Base-by-base conservation (phyloP, 2,113 vertebrate species). In the Bubalus kerabau region DNA sequence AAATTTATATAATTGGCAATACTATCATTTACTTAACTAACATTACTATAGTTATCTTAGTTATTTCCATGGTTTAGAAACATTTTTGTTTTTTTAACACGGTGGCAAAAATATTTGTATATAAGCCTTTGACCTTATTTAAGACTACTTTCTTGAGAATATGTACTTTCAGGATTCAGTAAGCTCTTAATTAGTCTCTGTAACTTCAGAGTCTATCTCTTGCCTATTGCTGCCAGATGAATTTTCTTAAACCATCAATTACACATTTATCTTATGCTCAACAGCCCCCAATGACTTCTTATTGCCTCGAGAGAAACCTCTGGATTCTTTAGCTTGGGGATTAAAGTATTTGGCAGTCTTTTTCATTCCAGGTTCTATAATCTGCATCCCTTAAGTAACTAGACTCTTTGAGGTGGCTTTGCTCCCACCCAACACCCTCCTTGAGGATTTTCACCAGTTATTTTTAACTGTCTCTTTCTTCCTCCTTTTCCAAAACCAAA, bases 141-240 rank as follows among this genome's bases (percentile, higher is more conserved):
- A 85, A 91, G 64, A 92, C 43, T n/a, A 57, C 91, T 93, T 62
- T 78, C 76, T 76, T 95, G 87, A 86, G 48, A 89, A 78, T 93
- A 54, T 71, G 24, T 50, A 19, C 64, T 71, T 95, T 91, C 80
- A 91, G 67, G 52, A 93, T 91, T 16, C 16, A 52, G 5, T 96
- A 64, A 46, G 28, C 56, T 96, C 78, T 92, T 96, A 80, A 92
- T 89, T 89, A 64, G 50, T 87, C 62, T 87, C 62, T 36, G 6
- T 71, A 90, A 36, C 36, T 92, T 96, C 15, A 78, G 32, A 87
- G 82, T 48, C n/a, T 94, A 80, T 93, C 57, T 52, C 62, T 21
- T 89, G 54, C 30, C 28, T 43, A 11, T 26, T 83, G 78, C n/a
- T 82, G 24, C 83, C 71, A 24, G 28, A 46, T 76, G 30, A 48